Evolutionary conservation across 2,888 invertebrate genomes (phyloP).

Genomic region (Elmis aenea): DNA sequence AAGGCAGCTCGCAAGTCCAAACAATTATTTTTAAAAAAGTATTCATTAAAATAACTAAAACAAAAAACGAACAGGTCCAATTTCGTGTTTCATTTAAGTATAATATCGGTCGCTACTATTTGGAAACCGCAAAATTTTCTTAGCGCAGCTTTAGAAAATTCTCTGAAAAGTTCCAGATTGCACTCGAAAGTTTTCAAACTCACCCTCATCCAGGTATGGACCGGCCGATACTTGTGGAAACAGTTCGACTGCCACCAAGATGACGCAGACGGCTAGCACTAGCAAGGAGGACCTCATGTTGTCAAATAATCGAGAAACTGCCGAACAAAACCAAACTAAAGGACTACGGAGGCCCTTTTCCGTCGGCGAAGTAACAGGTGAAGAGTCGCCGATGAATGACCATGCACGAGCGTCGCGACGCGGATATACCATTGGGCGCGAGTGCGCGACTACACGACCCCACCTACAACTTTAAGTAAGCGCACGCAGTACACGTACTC

Average conservation of each 20-base stretch:
- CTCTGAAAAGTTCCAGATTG: not conserved
- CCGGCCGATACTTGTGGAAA: slow-evolving; percentile 35
- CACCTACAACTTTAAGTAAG: slow-evolving; percentile 21
- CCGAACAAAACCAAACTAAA: slow-evolving; percentile 31
- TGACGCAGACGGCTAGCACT: slow-evolving; percentile 38
- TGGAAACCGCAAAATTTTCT: too few relatives aligned
- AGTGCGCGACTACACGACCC: slow-evolving; percentile 35
- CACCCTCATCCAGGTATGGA: slow-evolving; percentile 43
- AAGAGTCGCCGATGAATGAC: slow-evolving; percentile 34
- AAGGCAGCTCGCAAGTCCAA: too few relatives aligned
- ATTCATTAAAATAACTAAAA: too few relatives aligned
- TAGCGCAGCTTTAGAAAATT: not conserved
- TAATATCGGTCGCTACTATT: too few relatives aligned
- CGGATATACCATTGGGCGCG: slow-evolving; percentile 31
- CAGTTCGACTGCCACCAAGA: slow-evolving; percentile 37
- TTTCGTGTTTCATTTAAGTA: too few relatives aligned
- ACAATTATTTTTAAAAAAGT: too few relatives aligned
- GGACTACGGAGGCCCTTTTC: slow-evolving; percentile 12
- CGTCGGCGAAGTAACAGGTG: slow-evolving; percentile 28
- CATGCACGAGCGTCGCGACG: slow-evolving; percentile 34
- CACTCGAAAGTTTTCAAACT: slow-evolving; percentile 24
- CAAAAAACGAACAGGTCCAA: too few relatives aligned
- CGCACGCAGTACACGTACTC: slow-evolving; percentile 21
- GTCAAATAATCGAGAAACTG: slow-evolving; percentile 25
- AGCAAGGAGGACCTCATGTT: slow-evolving; percentile 43